Conservation (phyloP, 2,113 vertebrate genomes). For the Propithecus coquereli region DNA sequence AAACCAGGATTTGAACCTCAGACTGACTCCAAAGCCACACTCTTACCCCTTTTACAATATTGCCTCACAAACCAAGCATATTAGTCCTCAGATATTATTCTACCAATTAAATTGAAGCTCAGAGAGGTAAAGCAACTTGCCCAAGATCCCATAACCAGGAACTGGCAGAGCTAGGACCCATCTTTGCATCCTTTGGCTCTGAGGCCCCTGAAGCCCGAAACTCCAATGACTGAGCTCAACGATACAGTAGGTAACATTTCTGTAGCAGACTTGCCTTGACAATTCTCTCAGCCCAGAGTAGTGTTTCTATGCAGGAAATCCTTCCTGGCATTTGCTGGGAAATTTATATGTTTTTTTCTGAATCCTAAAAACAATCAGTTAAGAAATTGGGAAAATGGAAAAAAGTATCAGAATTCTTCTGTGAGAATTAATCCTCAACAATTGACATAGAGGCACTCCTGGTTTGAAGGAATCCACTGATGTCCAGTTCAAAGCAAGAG, state of each 20-base stretch:
- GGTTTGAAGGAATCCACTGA: neutral
- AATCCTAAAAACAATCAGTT: conserved; percentile 17
- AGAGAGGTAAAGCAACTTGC: neutral
- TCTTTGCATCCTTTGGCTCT: neutral
- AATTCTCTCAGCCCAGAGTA: neutral
- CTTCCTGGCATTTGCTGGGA: neutral
- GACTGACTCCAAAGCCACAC: conserved; percentile 31
- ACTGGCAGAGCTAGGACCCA: neutral
- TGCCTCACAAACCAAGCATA: neutral
- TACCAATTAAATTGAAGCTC: neutral
- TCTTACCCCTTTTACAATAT: neutral
- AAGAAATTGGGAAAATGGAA: neutral
- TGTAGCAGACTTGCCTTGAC: neutral
- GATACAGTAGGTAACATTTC: neutral
- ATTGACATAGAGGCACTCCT: neutral
- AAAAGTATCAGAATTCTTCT: neutral
- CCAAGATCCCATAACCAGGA: neutral
- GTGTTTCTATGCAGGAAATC: neutral
- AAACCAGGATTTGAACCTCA: neutral
- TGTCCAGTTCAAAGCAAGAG: neutral
- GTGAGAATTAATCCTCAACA: conserved; percentile 5
- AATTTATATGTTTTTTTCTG: neutral
- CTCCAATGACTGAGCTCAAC: neutral
- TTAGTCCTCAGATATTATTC: neutral
- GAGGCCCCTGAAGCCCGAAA: neutral